Percentiles rank a stretch among this genome's conserved stretches.
phyloP scores from a whole-genome alignment of 1,140 invertebrate genomes.

The Eriocheir sinensis region DNA sequence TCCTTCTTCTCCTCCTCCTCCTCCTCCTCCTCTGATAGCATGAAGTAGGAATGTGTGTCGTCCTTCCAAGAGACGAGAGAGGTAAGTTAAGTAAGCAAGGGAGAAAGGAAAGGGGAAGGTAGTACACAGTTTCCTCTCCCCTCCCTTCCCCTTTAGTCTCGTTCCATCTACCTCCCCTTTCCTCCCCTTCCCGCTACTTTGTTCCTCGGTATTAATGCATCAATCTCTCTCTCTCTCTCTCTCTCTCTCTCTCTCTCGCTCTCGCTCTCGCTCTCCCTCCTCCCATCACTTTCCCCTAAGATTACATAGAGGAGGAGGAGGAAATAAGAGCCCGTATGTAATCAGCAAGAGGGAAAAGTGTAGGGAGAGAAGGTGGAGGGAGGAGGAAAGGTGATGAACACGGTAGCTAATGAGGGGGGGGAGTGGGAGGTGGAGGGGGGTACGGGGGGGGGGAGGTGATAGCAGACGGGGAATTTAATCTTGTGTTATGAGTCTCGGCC shows the following conservation, averaged over 20 bases:
- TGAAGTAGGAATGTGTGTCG: no score
- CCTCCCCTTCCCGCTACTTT: background rate
- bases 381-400: background rate
- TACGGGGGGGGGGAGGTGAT: background rate
- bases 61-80: no score
- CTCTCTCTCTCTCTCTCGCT: constrained; percentile 9
- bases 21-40: no score
- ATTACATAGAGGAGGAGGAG: background rate
- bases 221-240: no score
- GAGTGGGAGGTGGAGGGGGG: background rate
- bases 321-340: background rate
- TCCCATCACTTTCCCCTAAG: background rate
- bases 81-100: no score
- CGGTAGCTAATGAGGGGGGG: background rate
- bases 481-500: background rate
- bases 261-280: no score
- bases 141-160: background rate
- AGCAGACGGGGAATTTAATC: background rate
- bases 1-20: no score
- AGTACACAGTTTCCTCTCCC: no score
- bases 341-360: background rate
- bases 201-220: no score
- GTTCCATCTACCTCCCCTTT: background rate
- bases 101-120: no score
- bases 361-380: background rate